Base-by-base conservation (phyloP, 2,888 invertebrate genomes). In the Hydrotaea cyrtoneurina region DNA sequence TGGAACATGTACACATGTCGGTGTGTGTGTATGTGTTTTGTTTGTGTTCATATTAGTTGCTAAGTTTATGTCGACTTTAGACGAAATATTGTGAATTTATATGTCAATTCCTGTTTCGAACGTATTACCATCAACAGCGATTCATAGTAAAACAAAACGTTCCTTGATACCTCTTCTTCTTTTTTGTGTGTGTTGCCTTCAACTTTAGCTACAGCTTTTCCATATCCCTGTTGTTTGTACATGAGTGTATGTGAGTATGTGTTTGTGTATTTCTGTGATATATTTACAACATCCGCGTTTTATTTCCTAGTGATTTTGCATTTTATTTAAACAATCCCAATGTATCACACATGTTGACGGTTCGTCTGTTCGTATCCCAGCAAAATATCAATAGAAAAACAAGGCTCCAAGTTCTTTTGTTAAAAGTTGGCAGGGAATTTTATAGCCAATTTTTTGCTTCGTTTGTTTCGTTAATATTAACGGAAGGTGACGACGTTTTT, bases 271-370 rank as follows among this genome's bases (percentile, higher is more conserved):
- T n/a, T 50, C 39, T 36, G 64, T 64, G 64, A 64, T 64, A 36
- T 78, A 55, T 80, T 81, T 71, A 80, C 78, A 80, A 72, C 78
- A 78, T 84, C 50, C 81, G 78, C 76, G 84, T 76, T 79, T 81
- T 50, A 73, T 59, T 62, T 64, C 36, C 36, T 11, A 55, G 55
- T 55, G 55, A 55, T 55, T 55, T 55, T 55, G 55, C 21, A 8
- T 55, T 55, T 23, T 21, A 10, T 55, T 55, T 11, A 11, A 55
- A 15, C 50, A 50, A n/a, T n/a, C n/a, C n/a, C 13, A n/a, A 50
- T n/a, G 50, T 39, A 39, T 39, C 7, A 53, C 7, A 17, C 2
- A 17, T 19, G 21, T 21, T 8, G 23, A 2, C 21, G 21, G 21
- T 55, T 55, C 11, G 55, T 23, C 21, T 17, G 17, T 17, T 36